Percentiles rank a stretch among this genome's conserved stretches.
phyloP scores from a whole-genome alignment of 2,797 vertebrate species.

The Coccyzus lansbergi region DNA sequence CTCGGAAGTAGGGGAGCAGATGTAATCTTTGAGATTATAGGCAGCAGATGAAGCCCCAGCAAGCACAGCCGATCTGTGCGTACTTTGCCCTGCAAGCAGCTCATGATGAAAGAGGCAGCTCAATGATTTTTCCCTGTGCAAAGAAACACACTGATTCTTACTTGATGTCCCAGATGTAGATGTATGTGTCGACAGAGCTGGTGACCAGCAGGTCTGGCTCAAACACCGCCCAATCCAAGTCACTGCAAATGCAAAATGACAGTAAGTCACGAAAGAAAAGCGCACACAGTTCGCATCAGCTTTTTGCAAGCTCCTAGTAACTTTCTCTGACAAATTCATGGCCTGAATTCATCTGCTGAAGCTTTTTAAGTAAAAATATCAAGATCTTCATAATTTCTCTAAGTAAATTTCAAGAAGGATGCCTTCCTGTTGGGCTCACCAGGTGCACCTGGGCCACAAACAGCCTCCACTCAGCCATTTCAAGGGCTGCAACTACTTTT shows the following conservation, averaged over 20 bases:
- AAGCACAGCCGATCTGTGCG: accelerated
- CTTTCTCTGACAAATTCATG: not conserved
- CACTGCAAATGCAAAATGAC: conserved; percentile 75
- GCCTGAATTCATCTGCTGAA: not conserved
- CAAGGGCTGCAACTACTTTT: not conserved
- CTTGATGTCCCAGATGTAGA: conserved; percentile 99
- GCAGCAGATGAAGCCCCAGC: not conserved
- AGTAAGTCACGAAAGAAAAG: not conserved
- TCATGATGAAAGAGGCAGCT: not conserved
- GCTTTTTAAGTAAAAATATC: conserved; percentile 4
- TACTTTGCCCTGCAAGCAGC: not conserved
- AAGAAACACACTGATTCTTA: conserved; percentile 70
- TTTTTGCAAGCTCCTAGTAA: not conserved
- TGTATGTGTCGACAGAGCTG: conserved; percentile 97
- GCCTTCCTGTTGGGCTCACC: not conserved
- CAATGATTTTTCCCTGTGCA: not conserved
- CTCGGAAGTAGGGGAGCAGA: not conserved
- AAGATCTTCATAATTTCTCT: conserved; percentile 24
- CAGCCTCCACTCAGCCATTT: not conserved
- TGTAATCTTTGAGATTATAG: not conserved
- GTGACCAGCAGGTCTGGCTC: conserved; percentile 93
- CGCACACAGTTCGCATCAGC: not conserved
- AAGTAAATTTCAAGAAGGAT: conserved; percentile 29
- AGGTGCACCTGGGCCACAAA: not conserved
- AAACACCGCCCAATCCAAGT: conserved; percentile 97